Evolutionary conservation across 2,113 vertebrate species (phyloP), one percentile per base, ranked within the genome.

Genomic region (Myiagra hebetior): DNA sequence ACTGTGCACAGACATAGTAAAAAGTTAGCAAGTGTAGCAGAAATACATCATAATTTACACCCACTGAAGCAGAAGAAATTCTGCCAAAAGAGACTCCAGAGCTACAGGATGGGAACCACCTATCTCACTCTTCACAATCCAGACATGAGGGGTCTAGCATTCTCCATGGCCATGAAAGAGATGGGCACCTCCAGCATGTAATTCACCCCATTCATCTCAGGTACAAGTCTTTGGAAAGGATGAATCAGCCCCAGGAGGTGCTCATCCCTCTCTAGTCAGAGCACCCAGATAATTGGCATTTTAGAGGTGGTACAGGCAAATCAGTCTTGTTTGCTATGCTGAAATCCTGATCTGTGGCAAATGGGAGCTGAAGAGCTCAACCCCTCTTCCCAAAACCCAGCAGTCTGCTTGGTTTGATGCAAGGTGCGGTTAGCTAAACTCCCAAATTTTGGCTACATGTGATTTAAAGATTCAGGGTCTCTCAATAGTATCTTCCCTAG

Each of bases 131-230:
- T 72, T 63, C 65, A 63, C 42, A 31, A 35, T 14, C 55, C 78
- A 73, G 26, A 55, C 12, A 33, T 1, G 18, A 60, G 17, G 4
- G 12, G 12, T 70, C 64, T 46, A 53, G 22, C 5, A 44, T n/a
- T 60, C 30, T 76, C 57, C 62, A 47, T 5, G 64, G 35, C 21
- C 33, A 64, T 20, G 68, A 74, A 74, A 87, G 30, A 60, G 30
- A 60, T 0, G 0, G 42, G 39, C 44, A 91, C 5, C 27, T 73
- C 44, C 44, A 24, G n/a, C 4, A 1, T 8, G 22, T 22, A 52
- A 86, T 60, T 83, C 57, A 89, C 19, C 11, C 31, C 37, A 37
- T 52, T 49, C 12, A 53, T n/a, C 26, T 37, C 39, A 15, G 35
- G 27, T 31, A 69, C 12, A 24, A 56, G 13, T 28, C 37, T 82